These are phyloP conservation scores for Belgica antarctica DNA, from an alignment of 2,888 invertebrate species.

Conservation along the genomic window DNA sequence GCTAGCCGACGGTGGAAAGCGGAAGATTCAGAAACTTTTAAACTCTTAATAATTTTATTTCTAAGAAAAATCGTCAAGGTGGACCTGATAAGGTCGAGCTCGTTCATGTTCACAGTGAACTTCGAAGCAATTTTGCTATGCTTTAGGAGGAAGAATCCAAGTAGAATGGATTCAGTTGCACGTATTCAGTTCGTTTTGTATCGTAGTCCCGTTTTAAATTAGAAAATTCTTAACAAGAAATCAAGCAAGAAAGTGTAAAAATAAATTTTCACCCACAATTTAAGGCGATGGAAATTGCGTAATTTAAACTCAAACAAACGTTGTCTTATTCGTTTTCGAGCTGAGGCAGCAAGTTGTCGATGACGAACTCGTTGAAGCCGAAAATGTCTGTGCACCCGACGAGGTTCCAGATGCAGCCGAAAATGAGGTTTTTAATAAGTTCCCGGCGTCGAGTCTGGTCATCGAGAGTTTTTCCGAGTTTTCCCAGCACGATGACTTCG, in stretches of 20 bases:
- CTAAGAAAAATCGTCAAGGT: too few species aligned
- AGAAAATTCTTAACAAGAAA: not conserved
- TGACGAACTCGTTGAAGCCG: not conserved
- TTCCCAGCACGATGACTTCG: too few species aligned
- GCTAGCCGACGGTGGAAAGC: slow-evolving; percentile 3
- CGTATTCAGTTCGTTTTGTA: not conserved
- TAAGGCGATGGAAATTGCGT: not conserved
- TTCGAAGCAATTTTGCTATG: too few species aligned
- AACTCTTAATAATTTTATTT: slow-evolving; percentile 2
- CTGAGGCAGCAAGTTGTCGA: not conserved
- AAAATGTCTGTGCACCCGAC: not conserved
- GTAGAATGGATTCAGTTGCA: not conserved
- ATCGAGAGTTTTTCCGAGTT: too few species aligned
- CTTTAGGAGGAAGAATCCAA: too few species aligned
- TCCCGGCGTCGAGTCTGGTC: too few species aligned
- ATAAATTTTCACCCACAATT: not conserved
- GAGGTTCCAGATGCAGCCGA: not conserved
- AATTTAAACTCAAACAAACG: not conserved
- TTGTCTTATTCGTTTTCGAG: not conserved
- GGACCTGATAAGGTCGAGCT: too few species aligned
- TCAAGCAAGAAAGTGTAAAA: not conserved
- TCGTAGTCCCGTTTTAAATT: not conserved
- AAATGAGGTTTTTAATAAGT: too few species aligned
- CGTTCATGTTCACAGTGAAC: too few species aligned
- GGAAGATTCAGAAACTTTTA: slow-evolving; percentile 25